Evolutionary conservation across 2,888 invertebrate genomes (phyloP).

Genomic region (Brachylomia viminalis): DNA sequence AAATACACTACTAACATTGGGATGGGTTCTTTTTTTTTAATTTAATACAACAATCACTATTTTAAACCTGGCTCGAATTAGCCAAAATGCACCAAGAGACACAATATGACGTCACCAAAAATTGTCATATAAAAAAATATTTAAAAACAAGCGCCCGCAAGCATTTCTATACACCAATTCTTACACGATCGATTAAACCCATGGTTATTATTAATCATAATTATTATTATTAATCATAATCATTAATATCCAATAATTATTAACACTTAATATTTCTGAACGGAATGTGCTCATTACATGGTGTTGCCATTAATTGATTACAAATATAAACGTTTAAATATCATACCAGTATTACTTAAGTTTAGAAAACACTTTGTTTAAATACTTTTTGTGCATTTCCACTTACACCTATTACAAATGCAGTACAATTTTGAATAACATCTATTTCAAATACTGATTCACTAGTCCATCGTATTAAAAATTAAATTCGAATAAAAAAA

Average conservation of each 20-base stretch:
- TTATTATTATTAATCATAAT: conserved; percentile 73
- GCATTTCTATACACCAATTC: conserved; percentile 68
- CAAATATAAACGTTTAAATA: conserved; percentile 78
- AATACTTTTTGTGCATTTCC: conserved; percentile 87
- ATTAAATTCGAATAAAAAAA: conserved; percentile 52
- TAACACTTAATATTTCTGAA: conserved; percentile 82
- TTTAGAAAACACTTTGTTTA: conserved; percentile 78
- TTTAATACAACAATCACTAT: conserved; percentile 8
- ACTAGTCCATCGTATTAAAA: conserved; percentile 67
- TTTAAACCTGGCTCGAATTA: conserved; percentile 18
- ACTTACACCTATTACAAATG: conserved; percentile 80
- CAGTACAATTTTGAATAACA: conserved; percentile 77
- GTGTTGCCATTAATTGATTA: conserved; percentile 81
- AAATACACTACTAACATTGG: conserved; percentile 18
- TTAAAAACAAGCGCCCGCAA: conserved; percentile 63
- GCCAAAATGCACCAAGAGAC: conserved; percentile 51
- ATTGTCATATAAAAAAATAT: conserved; percentile 56
- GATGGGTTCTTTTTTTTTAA: background rate
- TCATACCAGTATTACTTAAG: conserved; percentile 79
- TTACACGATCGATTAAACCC: conserved; percentile 66
- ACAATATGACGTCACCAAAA: conserved; percentile 38
- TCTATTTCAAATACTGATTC: conserved; percentile 81
- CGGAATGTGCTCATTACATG: conserved; percentile 88
- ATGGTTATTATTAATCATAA: conserved; percentile 77
- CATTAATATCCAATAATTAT: conserved; percentile 73